A percentile compares a stretch with the other conserved stretches of the same genome.
phyloP scores from a whole-genome alignment of 2,888 invertebrate species.

The Ametastegia equiseti region DNA sequence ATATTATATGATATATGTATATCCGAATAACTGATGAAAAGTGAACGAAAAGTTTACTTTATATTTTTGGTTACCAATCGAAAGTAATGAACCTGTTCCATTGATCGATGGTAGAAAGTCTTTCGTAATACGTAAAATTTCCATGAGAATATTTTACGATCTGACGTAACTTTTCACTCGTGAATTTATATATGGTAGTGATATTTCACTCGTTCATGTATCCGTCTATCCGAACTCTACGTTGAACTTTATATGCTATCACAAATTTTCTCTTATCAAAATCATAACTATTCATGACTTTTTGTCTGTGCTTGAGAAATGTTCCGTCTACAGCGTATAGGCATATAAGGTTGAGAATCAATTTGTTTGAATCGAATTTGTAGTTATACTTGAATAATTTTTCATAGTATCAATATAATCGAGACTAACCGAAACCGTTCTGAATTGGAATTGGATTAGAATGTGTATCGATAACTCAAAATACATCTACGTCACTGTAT shows the following conservation, averaged over 20 bases:
- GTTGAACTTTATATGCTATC: background rate
- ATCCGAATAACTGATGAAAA: too few relatives aligned
- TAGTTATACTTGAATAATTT: too few relatives aligned
- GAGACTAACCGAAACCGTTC: too few relatives aligned
- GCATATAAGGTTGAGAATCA: background rate
- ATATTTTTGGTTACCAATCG: background rate
- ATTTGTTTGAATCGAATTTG: too few relatives aligned
- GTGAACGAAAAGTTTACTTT: background rate
- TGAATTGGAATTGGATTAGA: background rate
- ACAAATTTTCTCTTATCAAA: background rate
- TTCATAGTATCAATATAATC: too few relatives aligned
- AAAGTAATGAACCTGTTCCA: background rate
- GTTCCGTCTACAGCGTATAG: background rate
- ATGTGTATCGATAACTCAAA: background rate
- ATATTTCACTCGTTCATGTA: background rate
- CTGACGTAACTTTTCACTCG: background rate
- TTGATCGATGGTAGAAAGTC: background rate
- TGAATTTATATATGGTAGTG: constrained; percentile 10
- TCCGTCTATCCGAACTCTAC: background rate
- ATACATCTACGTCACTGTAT: background rate
- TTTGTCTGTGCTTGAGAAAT: background rate
- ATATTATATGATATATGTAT: too few relatives aligned
- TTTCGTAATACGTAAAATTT: background rate
- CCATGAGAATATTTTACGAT: constrained; percentile 13
- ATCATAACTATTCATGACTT: background rate